Conservation (phyloP, 1,140 invertebrate genomes). For the Mylabris phalerata region DNA sequence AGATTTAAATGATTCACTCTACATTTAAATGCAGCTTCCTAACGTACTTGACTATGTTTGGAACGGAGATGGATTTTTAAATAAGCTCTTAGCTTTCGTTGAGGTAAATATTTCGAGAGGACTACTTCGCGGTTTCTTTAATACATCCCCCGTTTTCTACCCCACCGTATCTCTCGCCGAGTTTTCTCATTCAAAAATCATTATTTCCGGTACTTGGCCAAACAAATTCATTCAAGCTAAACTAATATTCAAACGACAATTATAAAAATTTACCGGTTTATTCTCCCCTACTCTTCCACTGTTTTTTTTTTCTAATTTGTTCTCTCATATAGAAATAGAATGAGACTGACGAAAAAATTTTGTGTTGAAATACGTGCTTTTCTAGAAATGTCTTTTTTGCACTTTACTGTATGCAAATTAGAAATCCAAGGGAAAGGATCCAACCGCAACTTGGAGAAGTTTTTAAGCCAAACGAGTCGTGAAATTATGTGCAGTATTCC, state of each 20-base stretch:
- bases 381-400: conserved; percentile 6
- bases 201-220: conserved; percentile 7
- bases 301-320: no score
- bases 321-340: no score
- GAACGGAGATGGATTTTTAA: conserved; percentile 29
- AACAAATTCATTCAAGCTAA: conserved; percentile 9
- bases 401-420: conserved; percentile 13
- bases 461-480: conserved; percentile 16
- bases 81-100: conserved; percentile 22
- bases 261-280: no score
- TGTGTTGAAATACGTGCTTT: neutral
- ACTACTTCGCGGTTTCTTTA: conserved; percentile 17
- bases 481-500: conserved; percentile 14
- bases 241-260: neutral
- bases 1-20: conserved; percentile 27
- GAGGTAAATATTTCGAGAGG: conserved; percentile 21
- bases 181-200: conserved; percentile 13
- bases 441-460: conserved; percentile 12
- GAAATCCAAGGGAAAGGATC: conserved; percentile 9
- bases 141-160: no score
- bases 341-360: no score
- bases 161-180: neutral
- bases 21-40: conserved; percentile 26
- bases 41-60: conserved; percentile 21
- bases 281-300: no score